These are phyloP conservation scores for Malurus cyaneus DNA, from an alignment of 2,113 vertebrate species.

Conservation along the genomic window DNA sequence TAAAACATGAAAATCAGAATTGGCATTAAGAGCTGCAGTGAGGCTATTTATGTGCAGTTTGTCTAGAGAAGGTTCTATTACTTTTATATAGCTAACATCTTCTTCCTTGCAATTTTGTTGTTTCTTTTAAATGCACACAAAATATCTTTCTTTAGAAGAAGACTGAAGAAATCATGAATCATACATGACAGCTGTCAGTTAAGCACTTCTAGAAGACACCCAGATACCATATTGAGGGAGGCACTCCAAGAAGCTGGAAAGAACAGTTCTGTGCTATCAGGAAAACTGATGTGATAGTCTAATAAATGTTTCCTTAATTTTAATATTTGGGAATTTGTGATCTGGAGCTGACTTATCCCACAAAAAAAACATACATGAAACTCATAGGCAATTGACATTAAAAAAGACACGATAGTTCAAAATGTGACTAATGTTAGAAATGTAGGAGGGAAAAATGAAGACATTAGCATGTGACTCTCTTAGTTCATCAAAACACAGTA, in stretches of 20 bases:
- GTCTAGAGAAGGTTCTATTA: not conserved
- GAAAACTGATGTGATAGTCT: not conserved
- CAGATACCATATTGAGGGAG: conserved; percentile 18
- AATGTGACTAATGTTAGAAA: not conserved
- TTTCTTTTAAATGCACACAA: not conserved
- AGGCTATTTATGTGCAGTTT: not conserved
- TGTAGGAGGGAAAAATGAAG: not conserved
- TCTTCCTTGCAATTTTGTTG: not conserved
- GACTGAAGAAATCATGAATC: not conserved
- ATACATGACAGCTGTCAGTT: conserved; percentile 26
- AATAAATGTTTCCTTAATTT: not conserved
- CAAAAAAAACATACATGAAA: not conserved
- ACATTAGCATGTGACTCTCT: not conserved
- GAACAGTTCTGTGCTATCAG: not conserved
- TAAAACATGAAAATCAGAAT: not conserved
- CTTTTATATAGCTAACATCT: not conserved
- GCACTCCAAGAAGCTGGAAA: conserved; percentile 4
- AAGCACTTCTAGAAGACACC: conserved; percentile 16
- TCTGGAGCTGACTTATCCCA: not conserved
- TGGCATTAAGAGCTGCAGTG: not conserved
- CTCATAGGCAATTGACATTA: not conserved
- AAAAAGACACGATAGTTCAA: not conserved
- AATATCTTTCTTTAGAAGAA: conserved; percentile 2
- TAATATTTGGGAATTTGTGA: not conserved
- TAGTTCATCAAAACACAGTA: not conserved